Base-by-base conservation (phyloP, 2,113 vertebrate species). In the Sinocyclocheilus rhinocerous region DNA sequence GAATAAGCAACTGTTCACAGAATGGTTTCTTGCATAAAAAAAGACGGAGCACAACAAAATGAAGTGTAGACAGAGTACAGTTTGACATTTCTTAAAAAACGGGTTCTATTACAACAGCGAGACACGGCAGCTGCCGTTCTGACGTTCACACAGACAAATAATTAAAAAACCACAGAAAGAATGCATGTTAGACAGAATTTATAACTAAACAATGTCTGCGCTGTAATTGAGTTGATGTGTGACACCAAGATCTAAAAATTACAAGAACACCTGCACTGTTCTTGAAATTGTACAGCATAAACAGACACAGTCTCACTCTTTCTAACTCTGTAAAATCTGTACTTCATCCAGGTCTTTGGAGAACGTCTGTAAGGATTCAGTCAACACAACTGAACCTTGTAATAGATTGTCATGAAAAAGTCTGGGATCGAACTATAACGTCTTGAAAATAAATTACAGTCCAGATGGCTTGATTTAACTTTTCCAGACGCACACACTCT, bases 381-480 rank as follows among this genome's bases (percentile, higher is more conserved):
- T 52, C 22, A 82, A 69, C 52, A 67, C 63, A 69, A 52, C 42
- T 33, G 63, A 50, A 52, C 80, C 80, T 50, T 82, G 63, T 69
- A 52, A 82, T 69, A n/a, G 26, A 69, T 13, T 52, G 16, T 82
- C 42, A 50, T 52, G 80, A 69, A 69, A 69, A 67, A 10, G 63
- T 69, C 45, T 52, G 18, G 26, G 42, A 82, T 42, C 11, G 10
- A 52, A 69, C 63, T 65, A 69, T 20, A 81, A 22, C 24, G 61
- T 50, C 63, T 82, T 33, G 45, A 82, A 82, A 50, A 48, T 52
- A 52, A 82, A 82, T 69, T 29, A 82, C n/a, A 63, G 42, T 69
- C 42, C 45, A 81, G 79, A 52, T 82, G 80, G 63, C 45, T 69
- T 70, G 80, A 69, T 22, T 69, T 24, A 50, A 81, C 79, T 81